phyloP scores from a whole-genome alignment of 2,888 invertebrate genomes.

The Pammene aurita region DNA sequence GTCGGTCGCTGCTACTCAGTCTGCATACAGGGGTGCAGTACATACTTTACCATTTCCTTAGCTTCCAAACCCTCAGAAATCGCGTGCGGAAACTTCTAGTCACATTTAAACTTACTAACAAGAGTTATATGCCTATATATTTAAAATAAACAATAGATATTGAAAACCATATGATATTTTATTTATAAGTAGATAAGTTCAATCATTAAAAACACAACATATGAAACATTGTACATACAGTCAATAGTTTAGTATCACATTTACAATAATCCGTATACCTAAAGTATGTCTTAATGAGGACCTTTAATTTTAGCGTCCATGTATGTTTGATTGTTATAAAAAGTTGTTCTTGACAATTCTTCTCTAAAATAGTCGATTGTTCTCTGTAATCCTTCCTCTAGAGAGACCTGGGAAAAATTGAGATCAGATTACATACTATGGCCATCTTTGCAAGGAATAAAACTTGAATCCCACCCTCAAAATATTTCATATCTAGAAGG shows the following conservation, averaged over 20 bases:
- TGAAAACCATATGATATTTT: conserved; percentile 34
- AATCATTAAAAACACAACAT: conserved; percentile 39
- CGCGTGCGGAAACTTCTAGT: neutral
- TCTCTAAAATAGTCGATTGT: conserved; percentile 97
- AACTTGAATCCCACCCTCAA: too few species aligned
- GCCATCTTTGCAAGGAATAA: too few species aligned
- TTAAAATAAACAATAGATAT: neutral
- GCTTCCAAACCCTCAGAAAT: neutral
- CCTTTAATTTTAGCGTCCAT: conserved; percentile 71
- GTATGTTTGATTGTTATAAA: conserved; percentile 77
- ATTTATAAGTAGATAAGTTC: conserved; percentile 34
- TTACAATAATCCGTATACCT: conserved; percentile 46
- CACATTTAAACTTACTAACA: neutral
- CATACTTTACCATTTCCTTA: too few species aligned
- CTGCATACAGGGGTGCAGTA: too few species aligned
- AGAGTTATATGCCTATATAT: too few species aligned
- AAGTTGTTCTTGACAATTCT: conserved; percentile 87
- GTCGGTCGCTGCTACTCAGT: too few species aligned
- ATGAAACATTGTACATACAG: conserved; percentile 41
- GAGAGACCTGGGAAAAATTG: conserved; percentile 84
- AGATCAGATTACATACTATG: neutral
- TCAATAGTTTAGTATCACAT: conserved; percentile 71
- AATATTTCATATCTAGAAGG: too few species aligned
- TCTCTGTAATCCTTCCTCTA: conserved; percentile 93
- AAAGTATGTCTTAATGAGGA: conserved; percentile 52